Percentiles rank a stretch among this genome's conserved stretches.
phyloP scores from a whole-genome alignment of 2,888 invertebrate species.

The Macrostomum cliftonense region DNA sequence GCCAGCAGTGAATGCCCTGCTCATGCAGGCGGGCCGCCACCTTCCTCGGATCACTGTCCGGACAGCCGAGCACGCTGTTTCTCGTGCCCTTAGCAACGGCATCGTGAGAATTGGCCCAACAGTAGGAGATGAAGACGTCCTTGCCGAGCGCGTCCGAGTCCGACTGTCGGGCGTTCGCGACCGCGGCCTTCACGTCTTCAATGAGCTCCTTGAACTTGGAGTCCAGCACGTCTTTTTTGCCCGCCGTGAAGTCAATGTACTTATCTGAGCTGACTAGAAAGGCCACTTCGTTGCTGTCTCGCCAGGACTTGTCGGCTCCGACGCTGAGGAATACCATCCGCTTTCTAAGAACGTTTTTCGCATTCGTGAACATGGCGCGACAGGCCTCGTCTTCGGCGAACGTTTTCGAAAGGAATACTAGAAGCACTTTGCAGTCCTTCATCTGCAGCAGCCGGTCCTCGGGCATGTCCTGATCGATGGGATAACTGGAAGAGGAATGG shows the following conservation, averaged over 20 bases:
- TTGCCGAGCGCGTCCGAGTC: no score
- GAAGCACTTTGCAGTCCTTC: no score
- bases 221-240: no score
- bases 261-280: no score
- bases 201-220: no score
- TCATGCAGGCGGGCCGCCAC: conserved; percentile 19
- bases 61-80: conserved; percentile 23
- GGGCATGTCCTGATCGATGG: no score
- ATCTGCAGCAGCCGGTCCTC: no score
- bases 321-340: conserved; percentile 22
- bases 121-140: conserved; percentile 27
- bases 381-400: conserved; percentile 21
- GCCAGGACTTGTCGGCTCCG: conserved; percentile 22
- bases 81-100: conserved; percentile 20
- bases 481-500: no score
- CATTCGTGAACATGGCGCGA: conserved; percentile 20
- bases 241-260: no score
- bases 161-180: no score
- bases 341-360: conserved; percentile 21
- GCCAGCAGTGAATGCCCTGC: background rate
- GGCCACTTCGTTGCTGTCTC: conserved; percentile 15
- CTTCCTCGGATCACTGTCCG: conserved; percentile 23
- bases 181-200: no score
- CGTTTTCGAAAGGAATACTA: conserved; percentile 22
- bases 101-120: conserved; percentile 27